These are phyloP conservation scores for Cotesia chilonis DNA, from an alignment of 1,140 invertebrate species.

Conservation along the genomic window DNA sequence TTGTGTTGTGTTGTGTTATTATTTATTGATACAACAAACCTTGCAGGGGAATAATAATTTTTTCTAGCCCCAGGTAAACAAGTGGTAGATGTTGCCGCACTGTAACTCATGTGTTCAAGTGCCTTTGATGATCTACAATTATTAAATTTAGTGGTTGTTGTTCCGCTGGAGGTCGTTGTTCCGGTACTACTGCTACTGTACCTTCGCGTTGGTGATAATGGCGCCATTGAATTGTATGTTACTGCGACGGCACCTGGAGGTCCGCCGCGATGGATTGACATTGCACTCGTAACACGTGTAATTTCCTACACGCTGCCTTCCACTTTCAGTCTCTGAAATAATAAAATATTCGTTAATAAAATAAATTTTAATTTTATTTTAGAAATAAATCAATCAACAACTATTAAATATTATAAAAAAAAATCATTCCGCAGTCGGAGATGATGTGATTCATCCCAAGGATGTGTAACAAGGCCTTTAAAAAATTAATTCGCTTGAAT, in stretches of 20 bases:
- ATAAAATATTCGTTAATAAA: not conserved
- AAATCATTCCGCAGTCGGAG: no score
- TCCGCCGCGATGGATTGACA: slow-evolving; percentile 59
- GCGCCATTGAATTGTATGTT: slow-evolving; percentile 58
- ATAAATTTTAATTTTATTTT: not conserved
- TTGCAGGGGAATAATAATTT: slow-evolving; percentile 48
- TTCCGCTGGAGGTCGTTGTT: slow-evolving; percentile 41
- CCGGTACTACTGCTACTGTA: slow-evolving; percentile 46
- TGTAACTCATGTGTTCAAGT: slow-evolving; percentile 10
- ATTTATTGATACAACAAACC: slow-evolving; percentile 42
- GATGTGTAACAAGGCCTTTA: no score
- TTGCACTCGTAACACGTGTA: slow-evolving; percentile 44
- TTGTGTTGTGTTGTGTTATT: no score
- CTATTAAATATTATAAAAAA: not conserved
- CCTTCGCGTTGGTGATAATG: slow-evolving; percentile 57
- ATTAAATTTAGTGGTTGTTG: slow-evolving; percentile 44
- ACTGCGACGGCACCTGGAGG: slow-evolving; percentile 60
- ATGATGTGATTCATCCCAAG: no score
- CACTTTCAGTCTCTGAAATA: slow-evolving; percentile 30
- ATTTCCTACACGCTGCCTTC: slow-evolving; percentile 16
- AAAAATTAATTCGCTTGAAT: no score
- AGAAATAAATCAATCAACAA: not conserved
- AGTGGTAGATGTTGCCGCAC: slow-evolving; percentile 16
- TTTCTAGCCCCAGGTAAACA: slow-evolving; percentile 40
- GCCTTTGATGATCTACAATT: slow-evolving; percentile 44